Conservation (phyloP, 2,113 vertebrate genomes). For the Lanius ludovicianus region DNA sequence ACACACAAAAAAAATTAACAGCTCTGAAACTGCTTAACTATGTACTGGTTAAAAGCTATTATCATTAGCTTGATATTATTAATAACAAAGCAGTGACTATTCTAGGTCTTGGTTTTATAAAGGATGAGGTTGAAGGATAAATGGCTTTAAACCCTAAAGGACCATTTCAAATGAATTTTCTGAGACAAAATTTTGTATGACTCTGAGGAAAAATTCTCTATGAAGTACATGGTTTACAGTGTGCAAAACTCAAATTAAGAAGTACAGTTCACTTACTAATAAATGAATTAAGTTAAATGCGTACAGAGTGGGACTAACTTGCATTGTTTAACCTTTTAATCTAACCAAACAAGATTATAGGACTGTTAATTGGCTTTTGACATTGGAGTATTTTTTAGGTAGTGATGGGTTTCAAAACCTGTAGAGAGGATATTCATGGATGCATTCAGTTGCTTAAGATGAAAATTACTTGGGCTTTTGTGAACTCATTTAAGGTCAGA, state of each 20-base stretch:
- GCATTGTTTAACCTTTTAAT: background rate
- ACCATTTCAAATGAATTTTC: constrained; percentile 39
- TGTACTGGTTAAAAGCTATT: constrained; percentile 29
- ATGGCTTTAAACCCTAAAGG: background rate
- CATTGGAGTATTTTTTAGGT: fast-evolving
- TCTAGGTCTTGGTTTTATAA: constrained; percentile 3
- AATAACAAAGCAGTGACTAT: constrained; percentile 51
- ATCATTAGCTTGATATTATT: constrained; percentile 36
- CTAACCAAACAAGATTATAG: background rate
- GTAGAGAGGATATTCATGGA: background rate
- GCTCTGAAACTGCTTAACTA: constrained; percentile 13
- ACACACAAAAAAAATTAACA: constrained; percentile 8
- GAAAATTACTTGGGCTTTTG: background rate
- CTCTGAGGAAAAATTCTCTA: background rate
- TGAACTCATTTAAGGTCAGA: background rate
- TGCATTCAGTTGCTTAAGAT: background rate
- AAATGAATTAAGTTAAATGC: background rate
- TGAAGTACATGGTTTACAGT: background rate
- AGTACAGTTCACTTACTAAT: background rate
- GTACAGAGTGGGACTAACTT: background rate
- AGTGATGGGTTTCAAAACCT: background rate
- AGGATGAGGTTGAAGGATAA: background rate
- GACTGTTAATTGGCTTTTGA: background rate
- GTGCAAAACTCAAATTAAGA: background rate
- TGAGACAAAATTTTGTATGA: background rate